Conservation (phyloP, 2,113 vertebrate genomes). For the Chionomys nivalis region DNA sequence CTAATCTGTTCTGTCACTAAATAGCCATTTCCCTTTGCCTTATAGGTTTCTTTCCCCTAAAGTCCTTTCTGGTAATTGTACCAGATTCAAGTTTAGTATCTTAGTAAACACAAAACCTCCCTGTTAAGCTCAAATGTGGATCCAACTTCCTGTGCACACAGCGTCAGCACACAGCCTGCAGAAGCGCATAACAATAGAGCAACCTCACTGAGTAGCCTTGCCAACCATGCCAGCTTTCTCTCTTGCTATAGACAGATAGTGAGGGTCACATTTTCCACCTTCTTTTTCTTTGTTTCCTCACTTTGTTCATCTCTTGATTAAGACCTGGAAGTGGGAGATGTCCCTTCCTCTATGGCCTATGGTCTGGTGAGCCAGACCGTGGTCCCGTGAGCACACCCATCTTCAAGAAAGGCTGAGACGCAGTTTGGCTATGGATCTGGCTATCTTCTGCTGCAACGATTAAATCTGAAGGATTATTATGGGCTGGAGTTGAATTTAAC, state of each 20-base stretch:
- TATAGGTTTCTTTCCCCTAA: neutral
- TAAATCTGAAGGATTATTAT: neutral
- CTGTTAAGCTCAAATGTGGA: neutral
- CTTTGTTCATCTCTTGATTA: neutral
- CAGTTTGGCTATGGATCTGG: neutral
- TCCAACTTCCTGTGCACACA: neutral
- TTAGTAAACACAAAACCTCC: neutral
- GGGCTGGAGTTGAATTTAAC: neutral
- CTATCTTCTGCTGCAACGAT: neutral
- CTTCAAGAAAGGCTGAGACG: neutral
- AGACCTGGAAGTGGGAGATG: neutral
- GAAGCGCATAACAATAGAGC: neutral
- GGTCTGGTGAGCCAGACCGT: neutral
- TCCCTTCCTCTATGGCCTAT: neutral
- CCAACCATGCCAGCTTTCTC: slow-evolving; percentile 2
- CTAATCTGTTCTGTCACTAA: neutral
- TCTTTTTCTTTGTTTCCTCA: neutral
- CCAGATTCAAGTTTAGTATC: neutral
- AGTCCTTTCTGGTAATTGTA: neutral
- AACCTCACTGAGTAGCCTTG: neutral
- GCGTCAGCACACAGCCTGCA: neutral
- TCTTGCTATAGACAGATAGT: neutral
- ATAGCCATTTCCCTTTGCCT: neutral
- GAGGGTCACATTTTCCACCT: neutral
- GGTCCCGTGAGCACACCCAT: neutral